A percentile compares a stretch with the other conserved stretches of the same genome.
phyloP scores from a whole-genome alignment of 2,888 invertebrate genomes.

The Ectemnius lituratus region DNA sequence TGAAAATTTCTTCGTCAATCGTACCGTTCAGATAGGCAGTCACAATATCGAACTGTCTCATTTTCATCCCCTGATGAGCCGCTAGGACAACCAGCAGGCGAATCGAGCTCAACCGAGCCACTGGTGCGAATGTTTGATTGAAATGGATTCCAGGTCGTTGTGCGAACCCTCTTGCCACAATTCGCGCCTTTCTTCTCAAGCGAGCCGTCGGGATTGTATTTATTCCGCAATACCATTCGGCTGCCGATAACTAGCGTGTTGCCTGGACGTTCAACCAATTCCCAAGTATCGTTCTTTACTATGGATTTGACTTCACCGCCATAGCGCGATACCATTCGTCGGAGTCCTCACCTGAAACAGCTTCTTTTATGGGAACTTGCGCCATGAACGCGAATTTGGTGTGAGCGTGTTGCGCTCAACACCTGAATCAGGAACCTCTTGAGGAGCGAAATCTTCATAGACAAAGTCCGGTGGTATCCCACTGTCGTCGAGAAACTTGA shows the following conservation, averaged over 20 bases:
- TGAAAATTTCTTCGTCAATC: slow-evolving; percentile 1
- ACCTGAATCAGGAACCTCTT: not conserved
- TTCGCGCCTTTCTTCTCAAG: not conserved
- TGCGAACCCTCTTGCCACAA: slow-evolving; percentile 2
- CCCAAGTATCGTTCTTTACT: not conserved
- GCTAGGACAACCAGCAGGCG: not conserved
- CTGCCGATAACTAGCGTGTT: not conserved
- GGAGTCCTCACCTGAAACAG: not conserved
- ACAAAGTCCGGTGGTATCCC: not conserved
- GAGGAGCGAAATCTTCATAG: not conserved
- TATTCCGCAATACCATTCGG: slow-evolving; percentile 1
- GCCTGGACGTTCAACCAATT: not conserved
- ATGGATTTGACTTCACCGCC: not conserved
- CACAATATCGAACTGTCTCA: slow-evolving; percentile 3
- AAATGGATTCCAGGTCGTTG: slow-evolving; percentile 9
- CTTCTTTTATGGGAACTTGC: not conserved
- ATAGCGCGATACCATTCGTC: slow-evolving; percentile 9
- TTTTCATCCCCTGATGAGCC: not conserved
- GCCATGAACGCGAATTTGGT: not conserved
- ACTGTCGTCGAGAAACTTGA: slow-evolving; percentile 2
- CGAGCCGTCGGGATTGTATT: slow-evolving; percentile 1
- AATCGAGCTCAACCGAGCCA: not conserved
- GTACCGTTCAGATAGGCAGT: slow-evolving; percentile 7
- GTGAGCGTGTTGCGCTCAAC: not conserved
- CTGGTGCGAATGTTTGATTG: not conserved